These are phyloP conservation scores for Stichodactyla mertensii DNA, from an alignment of 64 coral and sea anemone genomes.

Conservation along the genomic window DNA sequence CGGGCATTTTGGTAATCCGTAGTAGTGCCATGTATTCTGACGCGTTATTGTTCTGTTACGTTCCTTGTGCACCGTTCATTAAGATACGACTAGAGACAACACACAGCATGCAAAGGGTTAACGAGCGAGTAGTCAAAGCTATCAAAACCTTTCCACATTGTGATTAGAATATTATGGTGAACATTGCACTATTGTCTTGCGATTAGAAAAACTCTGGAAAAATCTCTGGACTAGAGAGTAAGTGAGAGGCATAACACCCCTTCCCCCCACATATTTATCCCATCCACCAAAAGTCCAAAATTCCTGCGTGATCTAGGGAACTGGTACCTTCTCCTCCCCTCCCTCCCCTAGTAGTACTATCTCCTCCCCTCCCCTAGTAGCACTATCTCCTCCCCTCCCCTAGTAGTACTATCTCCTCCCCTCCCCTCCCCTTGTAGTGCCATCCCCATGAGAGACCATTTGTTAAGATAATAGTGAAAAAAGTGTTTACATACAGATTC, in stretches of 20 bases:
- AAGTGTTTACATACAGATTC: slow-evolving; percentile 57
- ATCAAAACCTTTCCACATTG: not conserved
- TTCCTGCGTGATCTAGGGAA: too few species aligned
- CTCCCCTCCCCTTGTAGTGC: not conserved
- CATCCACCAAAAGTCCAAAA: too few species aligned
- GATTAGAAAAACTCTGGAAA: not conserved
- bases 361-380: not conserved
- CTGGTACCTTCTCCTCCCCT: not conserved
- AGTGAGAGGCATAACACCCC: too few species aligned
- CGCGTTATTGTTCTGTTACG: too few species aligned
- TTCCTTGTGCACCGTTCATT: too few species aligned
- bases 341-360: not conserved
- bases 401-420: not conserved
- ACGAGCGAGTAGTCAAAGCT: not conserved
- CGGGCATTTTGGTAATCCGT: too few species aligned
- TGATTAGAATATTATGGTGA: slow-evolving; percentile 5
- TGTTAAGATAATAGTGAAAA: not conserved
- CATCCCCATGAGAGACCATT: not conserved
- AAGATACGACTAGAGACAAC: not conserved
- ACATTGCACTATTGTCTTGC: not conserved
- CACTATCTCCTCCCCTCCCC: not conserved
- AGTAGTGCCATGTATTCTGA: too few species aligned
- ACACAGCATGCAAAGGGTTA: not conserved
- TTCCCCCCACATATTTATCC: too few species aligned
- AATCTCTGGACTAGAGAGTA: too few species aligned